phyloP scores from a whole-genome alignment of 2,113 vertebrate genomes.

The Paralichthys olivaceus region DNA sequence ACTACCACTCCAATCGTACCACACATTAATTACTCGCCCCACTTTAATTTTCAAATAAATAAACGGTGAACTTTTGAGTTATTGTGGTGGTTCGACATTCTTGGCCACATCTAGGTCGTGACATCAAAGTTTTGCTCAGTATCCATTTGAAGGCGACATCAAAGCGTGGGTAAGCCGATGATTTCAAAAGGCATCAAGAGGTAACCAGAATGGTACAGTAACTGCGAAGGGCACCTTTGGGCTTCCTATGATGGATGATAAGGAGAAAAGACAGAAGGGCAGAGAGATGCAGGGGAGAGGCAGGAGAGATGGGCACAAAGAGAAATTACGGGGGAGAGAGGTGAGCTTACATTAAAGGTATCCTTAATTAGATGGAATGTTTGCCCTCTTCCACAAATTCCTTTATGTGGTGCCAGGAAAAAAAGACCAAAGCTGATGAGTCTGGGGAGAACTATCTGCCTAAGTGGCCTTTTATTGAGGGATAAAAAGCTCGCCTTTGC shows the following conservation, averaged over 20 bases:
- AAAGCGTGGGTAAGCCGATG: slow-evolving; percentile 66
- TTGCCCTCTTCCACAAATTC: slow-evolving; percentile 72
- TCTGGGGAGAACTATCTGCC: slow-evolving; percentile 75
- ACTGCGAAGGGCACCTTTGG: slow-evolving; percentile 76
- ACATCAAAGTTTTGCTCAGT: slow-evolving; percentile 69
- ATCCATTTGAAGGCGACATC: slow-evolving; percentile 72
- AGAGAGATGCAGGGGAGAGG: neutral
- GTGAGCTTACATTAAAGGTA: slow-evolving; percentile 66
- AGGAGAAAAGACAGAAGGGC: slow-evolving; percentile 48
- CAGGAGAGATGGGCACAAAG: slow-evolving; percentile 31
- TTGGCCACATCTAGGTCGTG: slow-evolving; percentile 52
- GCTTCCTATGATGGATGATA: slow-evolving; percentile 73
- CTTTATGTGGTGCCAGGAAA: slow-evolving; percentile 71
- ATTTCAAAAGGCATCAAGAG: slow-evolving; percentile 75
- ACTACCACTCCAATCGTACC: neutral
- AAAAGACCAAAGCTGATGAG: slow-evolving; percentile 71
- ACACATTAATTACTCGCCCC: slow-evolving; percentile 34
- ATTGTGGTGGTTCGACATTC: slow-evolving; percentile 47
- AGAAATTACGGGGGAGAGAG: slow-evolving; percentile 52
- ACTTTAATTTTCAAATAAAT: slow-evolving; percentile 5
- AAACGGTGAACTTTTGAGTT: slow-evolving; percentile 1
- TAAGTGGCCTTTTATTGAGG: slow-evolving; percentile 81
- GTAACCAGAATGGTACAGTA: slow-evolving; percentile 69
- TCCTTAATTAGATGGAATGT: slow-evolving; percentile 76
- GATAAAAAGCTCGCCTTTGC: slow-evolving; percentile 75